phyloP scores from a whole-genome alignment of 2,888 invertebrate species.

The Pomacea canaliculata region DNA sequence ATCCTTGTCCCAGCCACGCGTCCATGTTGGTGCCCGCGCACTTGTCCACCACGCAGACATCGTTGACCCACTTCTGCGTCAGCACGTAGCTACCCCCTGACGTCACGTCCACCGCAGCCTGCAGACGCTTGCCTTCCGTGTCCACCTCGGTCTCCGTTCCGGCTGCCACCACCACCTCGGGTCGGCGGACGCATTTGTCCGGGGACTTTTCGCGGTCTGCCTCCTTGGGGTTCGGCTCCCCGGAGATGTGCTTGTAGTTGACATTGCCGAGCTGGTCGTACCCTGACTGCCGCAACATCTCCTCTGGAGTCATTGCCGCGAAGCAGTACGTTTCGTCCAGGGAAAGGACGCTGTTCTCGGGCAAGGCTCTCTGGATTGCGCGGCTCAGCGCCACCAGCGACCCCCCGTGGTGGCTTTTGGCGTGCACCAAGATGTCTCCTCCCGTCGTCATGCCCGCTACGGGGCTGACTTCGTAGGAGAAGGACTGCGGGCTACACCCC shows the following conservation, averaged over 20 bases:
- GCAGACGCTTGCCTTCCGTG: conserved; percentile 3
- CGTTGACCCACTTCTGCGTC: conserved; percentile 35
- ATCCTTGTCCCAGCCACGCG: conserved; percentile 7
- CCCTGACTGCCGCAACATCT: not conserved
- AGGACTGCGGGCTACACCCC: conserved; percentile 24
- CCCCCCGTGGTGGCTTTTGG: conserved; percentile 31
- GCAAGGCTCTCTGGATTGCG: conserved; percentile 23
- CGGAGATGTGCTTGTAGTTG: conserved; percentile 2
- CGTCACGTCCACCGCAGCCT: conserved; percentile 26
- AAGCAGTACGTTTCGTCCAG: conserved; percentile 27
- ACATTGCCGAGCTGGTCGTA: conserved; percentile 2
- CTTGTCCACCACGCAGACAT: conserved; percentile 19
- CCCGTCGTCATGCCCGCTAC: conserved; percentile 18
- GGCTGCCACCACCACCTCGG: not conserved
- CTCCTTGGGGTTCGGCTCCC: not conserved
- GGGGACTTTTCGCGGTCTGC: not conserved
- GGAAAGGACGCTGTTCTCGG: conserved; percentile 23
- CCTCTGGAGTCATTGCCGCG: not conserved
- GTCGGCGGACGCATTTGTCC: not conserved
- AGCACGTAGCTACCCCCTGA: conserved; percentile 36
- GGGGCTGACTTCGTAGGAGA: conserved; percentile 21
- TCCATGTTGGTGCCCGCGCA: conserved; percentile 2
- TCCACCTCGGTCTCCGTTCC: not conserved
- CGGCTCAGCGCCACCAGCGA: conserved; percentile 31
- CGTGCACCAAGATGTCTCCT: conserved; percentile 35